A percentile compares a stretch with the other conserved stretches of the same genome.
Evolutionary conservation across 2,888 invertebrate species (phyloP).

Genomic region (Zele albiditarsus): DNA sequence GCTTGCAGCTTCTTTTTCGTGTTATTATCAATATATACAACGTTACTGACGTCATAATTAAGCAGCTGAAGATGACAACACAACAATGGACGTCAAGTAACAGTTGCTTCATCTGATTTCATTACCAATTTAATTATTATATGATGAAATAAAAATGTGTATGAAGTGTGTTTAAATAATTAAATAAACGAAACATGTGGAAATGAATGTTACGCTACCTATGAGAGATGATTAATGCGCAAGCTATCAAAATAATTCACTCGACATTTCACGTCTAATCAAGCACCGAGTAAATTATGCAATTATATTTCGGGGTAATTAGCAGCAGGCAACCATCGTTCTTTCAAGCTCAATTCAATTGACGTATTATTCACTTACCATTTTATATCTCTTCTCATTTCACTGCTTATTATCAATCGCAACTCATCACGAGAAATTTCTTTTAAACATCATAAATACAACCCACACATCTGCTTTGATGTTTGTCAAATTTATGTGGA

Average conservation of each 20-base stretch:
- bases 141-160: too few species aligned
- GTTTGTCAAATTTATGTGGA: background rate
- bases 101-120: too few species aligned
- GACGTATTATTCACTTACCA: background rate
- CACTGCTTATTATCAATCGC: background rate
- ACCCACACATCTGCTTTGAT: background rate
- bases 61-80: too few species aligned
- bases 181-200: background rate
- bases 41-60: too few species aligned
- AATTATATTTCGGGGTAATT: slow-evolving; percentile 49
- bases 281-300: slow-evolving; percentile 15
- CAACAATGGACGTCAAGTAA: too few species aligned
- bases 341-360: background rate
- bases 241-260: background rate
- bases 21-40: too few species aligned
- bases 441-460: background rate
- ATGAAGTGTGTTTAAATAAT: background rate
- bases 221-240: slow-evolving; percentile 5
- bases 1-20: too few species aligned
- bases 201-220: background rate
- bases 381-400: background rate
- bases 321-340: slow-evolving; percentile 37
- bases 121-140: too few species aligned
- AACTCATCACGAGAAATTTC: background rate
- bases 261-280: slow-evolving; percentile 16